Evolutionary conservation across 2,888 invertebrate genomes (phyloP), one percentile per base, ranked within the genome.

Genomic region (Lasioglossum marginatum): DNA sequence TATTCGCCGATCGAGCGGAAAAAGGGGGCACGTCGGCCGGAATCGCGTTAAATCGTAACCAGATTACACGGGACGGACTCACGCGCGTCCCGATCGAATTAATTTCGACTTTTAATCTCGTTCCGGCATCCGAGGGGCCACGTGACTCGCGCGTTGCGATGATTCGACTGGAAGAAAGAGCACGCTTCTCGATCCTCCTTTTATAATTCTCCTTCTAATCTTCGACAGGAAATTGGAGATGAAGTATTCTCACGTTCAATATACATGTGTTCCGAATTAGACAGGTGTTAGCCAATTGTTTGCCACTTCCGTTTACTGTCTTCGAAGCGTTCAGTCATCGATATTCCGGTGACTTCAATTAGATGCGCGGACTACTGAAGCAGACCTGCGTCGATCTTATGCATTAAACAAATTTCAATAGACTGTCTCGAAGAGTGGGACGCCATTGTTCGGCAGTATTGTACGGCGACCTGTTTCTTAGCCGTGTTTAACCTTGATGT

Each of bases 21-120:
- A 74, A 43, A 57, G 80, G 79, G 68, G 77, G 34, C 79, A 79
- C 48, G 68, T 76, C 81, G 34, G 68, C 23, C 68, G 66, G 40
- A 88, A 87, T 88, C 81, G 77, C 73, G 79, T 88, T 88, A 87
- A 88, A 87, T 79, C 77, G 83, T 87, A 87, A 88, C 81, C 82
- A 79, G 77, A 87, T 87, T 88, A 40, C 82, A 45, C 75, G 37
- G 74, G n/a, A 48, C 70, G 74, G 16, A 43, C 80, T 76, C 80
- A 75, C 82, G 82, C 75, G 16, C 63, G 57, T 52, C 63, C 63
- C 31, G 72, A 87, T 87, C 74, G 66, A 79, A 87, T 87, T 86
- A 87, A 86, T 87, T 79, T 75, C 27, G 68, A 68, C 68, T 68
- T 43, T 63, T 40, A 68, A 68, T 68, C 68, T 23, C 23, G 40